Base-by-base conservation (phyloP, 1,140 invertebrate genomes). In the Carposina sasakii region DNA sequence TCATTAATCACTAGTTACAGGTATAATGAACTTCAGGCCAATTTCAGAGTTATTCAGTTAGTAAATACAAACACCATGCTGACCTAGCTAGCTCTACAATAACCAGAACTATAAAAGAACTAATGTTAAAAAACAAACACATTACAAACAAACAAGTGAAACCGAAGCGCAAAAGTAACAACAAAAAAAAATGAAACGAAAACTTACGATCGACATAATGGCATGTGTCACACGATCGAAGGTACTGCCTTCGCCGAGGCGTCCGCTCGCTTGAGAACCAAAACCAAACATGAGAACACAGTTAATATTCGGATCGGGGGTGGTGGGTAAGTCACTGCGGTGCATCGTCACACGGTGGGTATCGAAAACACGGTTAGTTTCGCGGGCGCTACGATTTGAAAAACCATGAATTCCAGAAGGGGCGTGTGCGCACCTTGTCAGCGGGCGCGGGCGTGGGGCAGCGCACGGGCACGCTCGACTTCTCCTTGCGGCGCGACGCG, bases 191-290 rank as follows among this genome's bases (percentile, higher is more conserved):
- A 37, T 37, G 55, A 68, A 61, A 61, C 57, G 34, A 66, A 83
- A 84, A 86, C 84, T 86, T 81, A 86, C 82, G 63, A 82, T 81
- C 70, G 81, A 84, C 76, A 82, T 85, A 82, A 85, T 82, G 79
- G 81, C 81, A 84, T 77, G 72, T 54, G 60, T 64, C 56, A 46
- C 59, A 61, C 40, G 64, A 43, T 45, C 36, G 52, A 46, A n/a
- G n/a, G n/a, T n/a, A n/a, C n/a, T n/a, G n/a, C 31, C 49, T 53
- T 40, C 34, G 52, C 22, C 63, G 59, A 45, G 43, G 52, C 57
- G 21, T 23, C 19, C 33, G 24, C 45, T 41, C 47, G 48, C 57
- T 59, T 52, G 37, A 41, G 19, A 49, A 60, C 49, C 52, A 54
- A 60, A 52, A 60, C 52, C 57, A 56, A 51, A 57, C 45, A 44